Conservation (phyloP, 2,113 vertebrate species). For the Anhinga anhinga region DNA sequence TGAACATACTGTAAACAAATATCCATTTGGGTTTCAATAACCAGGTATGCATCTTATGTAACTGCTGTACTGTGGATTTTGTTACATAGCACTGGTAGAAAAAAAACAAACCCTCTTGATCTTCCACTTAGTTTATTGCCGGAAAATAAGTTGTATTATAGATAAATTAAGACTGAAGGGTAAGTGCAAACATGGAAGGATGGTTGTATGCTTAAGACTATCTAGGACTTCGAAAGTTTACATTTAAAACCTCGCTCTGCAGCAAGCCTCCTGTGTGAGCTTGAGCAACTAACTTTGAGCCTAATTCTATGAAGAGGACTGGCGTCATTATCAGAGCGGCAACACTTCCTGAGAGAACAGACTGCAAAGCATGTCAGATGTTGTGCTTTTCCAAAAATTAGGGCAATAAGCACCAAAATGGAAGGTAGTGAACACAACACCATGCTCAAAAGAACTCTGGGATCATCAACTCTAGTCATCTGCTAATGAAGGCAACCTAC, state of each 20-base stretch:
- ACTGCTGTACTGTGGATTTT: not conserved
- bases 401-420: not conserved
- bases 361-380: not conserved
- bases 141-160: not conserved
- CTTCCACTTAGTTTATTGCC: not conserved
- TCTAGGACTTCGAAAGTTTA: not conserved
- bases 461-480: not conserved
- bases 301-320: not conserved
- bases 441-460: not conserved
- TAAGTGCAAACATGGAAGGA: not conserved
- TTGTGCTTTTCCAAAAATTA: not conserved
- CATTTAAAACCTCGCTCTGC: not conserved
- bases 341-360: not conserved
- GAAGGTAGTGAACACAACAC: fast-evolving
- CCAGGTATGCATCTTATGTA: not conserved
- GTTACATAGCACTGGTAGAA: not conserved
- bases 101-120: not conserved
- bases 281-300: not conserved
- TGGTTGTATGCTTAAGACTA: not conserved
- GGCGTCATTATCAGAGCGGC: not conserved
- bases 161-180: not conserved
- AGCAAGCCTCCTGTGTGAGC: not conserved
- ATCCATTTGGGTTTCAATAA: slow-evolving; percentile 10
- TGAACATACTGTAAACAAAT: not conserved
- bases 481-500: not conserved